Percentiles rank a stretch among this genome's conserved stretches.
Evolutionary conservation across 2,797 vertebrate genomes (phyloP).

Genomic region (Argya squamiceps): DNA sequence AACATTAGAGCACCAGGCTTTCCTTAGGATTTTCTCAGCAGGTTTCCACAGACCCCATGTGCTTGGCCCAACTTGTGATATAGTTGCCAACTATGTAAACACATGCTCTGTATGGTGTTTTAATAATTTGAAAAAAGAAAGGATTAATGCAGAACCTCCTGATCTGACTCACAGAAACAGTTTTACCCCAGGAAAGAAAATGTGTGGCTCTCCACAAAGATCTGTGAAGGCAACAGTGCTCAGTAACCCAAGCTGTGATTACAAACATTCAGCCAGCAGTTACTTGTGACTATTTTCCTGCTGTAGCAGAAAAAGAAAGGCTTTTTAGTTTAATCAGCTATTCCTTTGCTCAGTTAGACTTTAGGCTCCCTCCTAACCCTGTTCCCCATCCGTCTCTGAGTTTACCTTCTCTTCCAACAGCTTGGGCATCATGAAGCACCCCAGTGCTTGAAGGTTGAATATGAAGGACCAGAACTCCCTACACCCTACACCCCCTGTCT

Average conservation of each 20-base stretch:
- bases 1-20: not conserved
- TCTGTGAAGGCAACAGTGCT: rapidly evolving
- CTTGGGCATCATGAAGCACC: not conserved
- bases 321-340: not conserved
- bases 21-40: conserved; percentile 15
- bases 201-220: not conserved
- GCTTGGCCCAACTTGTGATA: not conserved
- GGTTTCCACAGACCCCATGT: not conserved
- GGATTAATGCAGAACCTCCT: not conserved
- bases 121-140: not conserved
- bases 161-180: not conserved
- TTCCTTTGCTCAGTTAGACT: not conserved
- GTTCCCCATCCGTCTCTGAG: rapidly evolving
- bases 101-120: not conserved
- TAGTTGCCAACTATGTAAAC: not conserved
- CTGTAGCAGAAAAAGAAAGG: not conserved
- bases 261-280: not conserved
- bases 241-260: not conserved
- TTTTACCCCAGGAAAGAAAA: not conserved
- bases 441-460: not conserved
- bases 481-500: not conserved
- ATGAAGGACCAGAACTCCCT: not conserved
- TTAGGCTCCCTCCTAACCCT: not conserved
- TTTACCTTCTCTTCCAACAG: not conserved
- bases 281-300: not conserved